These are phyloP conservation scores for Platyscapa corneri DNA, from an alignment of 1,140 invertebrate genomes.

Conservation along the genomic window DNA sequence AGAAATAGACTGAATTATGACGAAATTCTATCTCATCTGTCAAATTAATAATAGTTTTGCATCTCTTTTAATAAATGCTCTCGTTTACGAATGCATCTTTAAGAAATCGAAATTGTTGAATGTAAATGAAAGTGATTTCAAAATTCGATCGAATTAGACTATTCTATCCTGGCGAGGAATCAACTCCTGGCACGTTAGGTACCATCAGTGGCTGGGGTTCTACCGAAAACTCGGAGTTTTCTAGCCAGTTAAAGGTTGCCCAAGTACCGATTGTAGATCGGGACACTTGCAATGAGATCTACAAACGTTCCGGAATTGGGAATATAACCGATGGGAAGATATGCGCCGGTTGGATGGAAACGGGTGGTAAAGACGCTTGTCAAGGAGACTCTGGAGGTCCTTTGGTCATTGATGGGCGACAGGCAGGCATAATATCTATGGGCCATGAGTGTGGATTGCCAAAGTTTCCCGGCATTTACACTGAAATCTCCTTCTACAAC, in stretches of 20 bases:
- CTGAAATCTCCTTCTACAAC: neutral
- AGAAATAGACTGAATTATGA: no score
- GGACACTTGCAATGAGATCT: neutral
- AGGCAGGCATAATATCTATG: neutral
- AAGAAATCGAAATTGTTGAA: no score
- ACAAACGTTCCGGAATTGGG: neutral
- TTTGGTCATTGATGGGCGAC: neutral
- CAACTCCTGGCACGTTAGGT: neutral
- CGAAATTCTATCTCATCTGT: no score
- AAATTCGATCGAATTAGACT: neutral
- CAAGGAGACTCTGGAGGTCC: constrained; percentile 66
- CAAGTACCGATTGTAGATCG: neutral
- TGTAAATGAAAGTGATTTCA: neutral
- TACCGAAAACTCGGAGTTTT: neutral
- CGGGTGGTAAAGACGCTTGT: constrained; percentile 74
- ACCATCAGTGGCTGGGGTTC: neutral
- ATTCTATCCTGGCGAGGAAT: neutral
- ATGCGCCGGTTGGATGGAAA: neutral
- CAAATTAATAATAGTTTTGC: no score
- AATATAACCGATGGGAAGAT: neutral
- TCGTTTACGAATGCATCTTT: no score
- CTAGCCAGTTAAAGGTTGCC: neutral
- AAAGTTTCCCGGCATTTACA: neutral
- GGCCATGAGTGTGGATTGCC: neutral
- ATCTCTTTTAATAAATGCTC: no score